phyloP scores from a whole-genome alignment of 2,113 vertebrate species.

The Myiozetetes cayanensis region DNA sequence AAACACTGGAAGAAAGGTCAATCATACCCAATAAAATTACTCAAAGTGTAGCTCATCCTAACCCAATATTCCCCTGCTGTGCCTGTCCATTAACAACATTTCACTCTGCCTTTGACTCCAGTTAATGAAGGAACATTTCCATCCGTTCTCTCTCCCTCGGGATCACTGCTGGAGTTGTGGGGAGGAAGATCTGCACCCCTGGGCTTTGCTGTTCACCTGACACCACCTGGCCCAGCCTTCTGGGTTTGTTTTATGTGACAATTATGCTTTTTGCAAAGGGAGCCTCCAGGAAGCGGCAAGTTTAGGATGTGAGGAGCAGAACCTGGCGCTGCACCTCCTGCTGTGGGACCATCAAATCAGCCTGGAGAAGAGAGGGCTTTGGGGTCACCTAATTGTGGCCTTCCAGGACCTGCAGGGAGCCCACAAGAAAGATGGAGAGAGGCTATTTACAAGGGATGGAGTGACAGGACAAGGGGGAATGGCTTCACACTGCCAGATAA shows the following conservation, averaged over 20 bases:
- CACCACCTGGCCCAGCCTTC: not conserved
- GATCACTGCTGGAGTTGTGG: not conserved
- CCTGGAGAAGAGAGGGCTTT: not conserved
- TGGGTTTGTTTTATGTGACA: not conserved
- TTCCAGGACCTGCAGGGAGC: not conserved
- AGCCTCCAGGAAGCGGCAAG: not conserved
- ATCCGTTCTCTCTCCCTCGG: not conserved
- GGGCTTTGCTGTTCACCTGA: not conserved
- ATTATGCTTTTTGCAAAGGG: not conserved
- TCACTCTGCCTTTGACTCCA: not conserved
- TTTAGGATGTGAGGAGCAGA: not conserved
- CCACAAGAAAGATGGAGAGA: not conserved
- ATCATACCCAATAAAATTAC: not conserved
- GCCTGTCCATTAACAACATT: not conserved
- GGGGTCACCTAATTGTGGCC: rapidly evolving
- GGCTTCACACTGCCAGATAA: not conserved
- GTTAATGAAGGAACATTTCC: not conserved
- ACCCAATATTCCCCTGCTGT: not conserved
- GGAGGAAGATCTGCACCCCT: not conserved
- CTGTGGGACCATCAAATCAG: not conserved
- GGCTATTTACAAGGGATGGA: not conserved
- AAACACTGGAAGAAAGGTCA: not conserved
- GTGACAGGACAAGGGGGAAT: not conserved
- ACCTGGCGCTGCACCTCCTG: not conserved
- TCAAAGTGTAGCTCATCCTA: not conserved